phyloP scores from a whole-genome alignment of 2,888 invertebrate species.

The Zhuqinia jingwanae region DNA sequence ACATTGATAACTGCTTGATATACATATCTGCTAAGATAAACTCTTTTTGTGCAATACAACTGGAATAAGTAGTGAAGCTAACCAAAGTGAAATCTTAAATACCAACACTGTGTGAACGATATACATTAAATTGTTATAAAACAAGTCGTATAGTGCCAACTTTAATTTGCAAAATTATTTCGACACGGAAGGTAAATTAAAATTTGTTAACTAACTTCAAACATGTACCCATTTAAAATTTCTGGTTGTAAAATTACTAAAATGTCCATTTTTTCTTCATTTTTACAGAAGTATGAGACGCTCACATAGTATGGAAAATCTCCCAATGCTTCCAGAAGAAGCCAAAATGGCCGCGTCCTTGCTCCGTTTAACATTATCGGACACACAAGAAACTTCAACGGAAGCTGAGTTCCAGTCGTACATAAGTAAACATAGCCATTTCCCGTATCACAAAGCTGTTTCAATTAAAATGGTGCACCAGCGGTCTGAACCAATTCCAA shows the following conservation, averaged over 20 bases:
- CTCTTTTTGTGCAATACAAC: no score
- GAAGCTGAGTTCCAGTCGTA: constrained; percentile 43
- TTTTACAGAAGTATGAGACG: constrained; percentile 30
- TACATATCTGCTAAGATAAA: no score
- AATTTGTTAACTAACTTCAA: background rate
- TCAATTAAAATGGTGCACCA: background rate
- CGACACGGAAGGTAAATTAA: no score
- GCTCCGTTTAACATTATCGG: constrained; percentile 21
- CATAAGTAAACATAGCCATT: constrained; percentile 23
- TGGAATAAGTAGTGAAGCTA: no score
- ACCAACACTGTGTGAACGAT: no score
- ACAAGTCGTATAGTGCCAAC: no score
- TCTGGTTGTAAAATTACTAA: background rate
- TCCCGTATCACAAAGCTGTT: constrained; percentile 44
- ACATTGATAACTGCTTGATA: no score
- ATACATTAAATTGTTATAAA: no score
- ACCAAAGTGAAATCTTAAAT: no score
- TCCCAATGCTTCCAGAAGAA: constrained; percentile 45
- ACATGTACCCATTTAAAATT: background rate
- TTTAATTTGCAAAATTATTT: no score
- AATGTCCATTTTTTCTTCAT: no score
- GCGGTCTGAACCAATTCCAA: background rate
- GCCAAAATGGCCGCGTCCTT: constrained; percentile 26
- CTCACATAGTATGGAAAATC: constrained; percentile 49
- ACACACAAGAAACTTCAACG: background rate